These are phyloP conservation scores for Phycodurus eques DNA, from an alignment of 2,113 vertebrate species.

Conservation along the genomic window DNA sequence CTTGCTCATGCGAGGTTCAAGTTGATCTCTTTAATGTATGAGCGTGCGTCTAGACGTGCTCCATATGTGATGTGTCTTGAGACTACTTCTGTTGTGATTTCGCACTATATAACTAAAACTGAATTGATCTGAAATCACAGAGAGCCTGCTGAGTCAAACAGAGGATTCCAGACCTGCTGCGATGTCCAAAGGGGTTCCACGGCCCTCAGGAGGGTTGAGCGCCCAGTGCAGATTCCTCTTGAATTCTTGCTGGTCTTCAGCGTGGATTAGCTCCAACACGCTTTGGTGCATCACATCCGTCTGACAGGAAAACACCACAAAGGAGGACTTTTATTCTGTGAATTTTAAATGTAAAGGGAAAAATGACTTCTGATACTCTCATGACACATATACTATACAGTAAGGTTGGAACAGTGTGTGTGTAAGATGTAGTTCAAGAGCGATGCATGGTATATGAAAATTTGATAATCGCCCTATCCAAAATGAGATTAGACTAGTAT, in stretches of 20 bases:
- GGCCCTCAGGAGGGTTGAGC: slow-evolving; percentile 48
- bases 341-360: background rate
- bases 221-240: slow-evolving; percentile 80
- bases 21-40: too few species aligned
- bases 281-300: slow-evolving; percentile 83
- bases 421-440: background rate
- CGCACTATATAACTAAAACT: too few species aligned
- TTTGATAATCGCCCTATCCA: too few species aligned
- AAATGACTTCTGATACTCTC: background rate
- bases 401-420: background rate
- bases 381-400: background rate
- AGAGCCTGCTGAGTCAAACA: background rate
- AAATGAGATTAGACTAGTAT: too few species aligned
- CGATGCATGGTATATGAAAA: too few species aligned
- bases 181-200: slow-evolving; percentile 17
- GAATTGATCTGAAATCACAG: background rate
- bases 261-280: slow-evolving; percentile 80
- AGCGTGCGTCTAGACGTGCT: too few species aligned
- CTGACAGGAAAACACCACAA: slow-evolving; percentile 47
- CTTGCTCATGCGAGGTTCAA: too few species aligned
- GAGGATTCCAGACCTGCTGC: slow-evolving; percentile 43
- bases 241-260: slow-evolving; percentile 80
- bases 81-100: too few species aligned
- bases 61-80: too few species aligned
- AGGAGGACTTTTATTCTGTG: background rate